phyloP scores from a whole-genome alignment of 2,797 vertebrate genomes.

The Forpus xanthops region DNA sequence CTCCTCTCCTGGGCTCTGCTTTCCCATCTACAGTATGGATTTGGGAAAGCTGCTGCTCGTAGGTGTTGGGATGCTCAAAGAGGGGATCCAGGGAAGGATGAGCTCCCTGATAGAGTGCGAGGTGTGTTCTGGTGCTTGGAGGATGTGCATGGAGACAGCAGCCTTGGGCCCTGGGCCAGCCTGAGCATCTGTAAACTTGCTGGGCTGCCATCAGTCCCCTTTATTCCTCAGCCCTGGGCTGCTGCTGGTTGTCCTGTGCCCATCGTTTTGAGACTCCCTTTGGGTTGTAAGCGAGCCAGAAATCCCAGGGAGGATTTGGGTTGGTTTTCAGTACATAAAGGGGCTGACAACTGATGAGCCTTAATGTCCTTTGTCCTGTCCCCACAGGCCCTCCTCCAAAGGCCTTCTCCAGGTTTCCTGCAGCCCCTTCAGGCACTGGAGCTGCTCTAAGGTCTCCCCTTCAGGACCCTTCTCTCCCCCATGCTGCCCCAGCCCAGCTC shows the following conservation, averaged over 20 bases:
- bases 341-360: not conserved
- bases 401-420: no score
- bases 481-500: no score
- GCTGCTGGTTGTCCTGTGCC: not conserved
- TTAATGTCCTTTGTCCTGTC: not conserved
- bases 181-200: not conserved
- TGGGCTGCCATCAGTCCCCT: not conserved
- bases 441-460: no score
- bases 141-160: accelerated
- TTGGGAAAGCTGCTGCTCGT: not conserved
- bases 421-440: no score
- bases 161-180: not conserved
- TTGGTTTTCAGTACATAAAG: not conserved
- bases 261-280: not conserved
- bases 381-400: not conserved
- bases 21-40: not conserved
- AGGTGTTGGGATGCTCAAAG: not conserved
- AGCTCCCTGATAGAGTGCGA: accelerated
- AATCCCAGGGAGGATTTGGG: not conserved
- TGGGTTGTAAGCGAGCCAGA: not conserved
- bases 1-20: not conserved
- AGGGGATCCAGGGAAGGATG: not conserved
- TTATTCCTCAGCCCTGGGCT: not conserved
- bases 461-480: no score
- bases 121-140: not conserved